Base-by-base conservation (phyloP, 2,113 vertebrate genomes). In the Hippopotamus amphibius region DNA sequence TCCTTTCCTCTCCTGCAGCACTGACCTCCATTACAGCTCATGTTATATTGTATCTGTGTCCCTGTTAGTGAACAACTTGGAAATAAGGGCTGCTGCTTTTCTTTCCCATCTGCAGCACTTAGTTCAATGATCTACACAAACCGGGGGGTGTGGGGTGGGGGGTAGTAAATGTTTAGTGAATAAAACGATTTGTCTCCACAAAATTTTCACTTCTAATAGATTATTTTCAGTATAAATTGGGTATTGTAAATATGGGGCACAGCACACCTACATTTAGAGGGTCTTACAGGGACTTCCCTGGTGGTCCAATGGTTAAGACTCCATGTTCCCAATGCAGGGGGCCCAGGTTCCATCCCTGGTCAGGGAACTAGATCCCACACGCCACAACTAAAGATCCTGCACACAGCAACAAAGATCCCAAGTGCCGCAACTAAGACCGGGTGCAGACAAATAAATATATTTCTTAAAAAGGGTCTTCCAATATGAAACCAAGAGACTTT, bases 151-250 rank as follows among this genome's bases (percentile, higher is more conserved):
- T 22, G 15, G 17, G 15, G 9, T 37, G 4, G 68, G 22, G 48
- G 5, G 21, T 37, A 66, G 17, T 65, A 74, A n/a, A 72, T 68
- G 17, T 46, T 76, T 26, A 72, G 28, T 76, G 61, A 82, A 79
- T 69, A 41, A 91, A 83, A 92, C 2, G 63, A 57, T 71, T 72
- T 72, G 48, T 61, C 26, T 55, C 28, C 53, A 80, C 24, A 93
- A n/a, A n/a, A 57, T 21, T 55, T 92, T 69, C 26, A 65, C 16
- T 33, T 28, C 26, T 63, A 19, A 46, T 80, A 84, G 90, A 17
- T 80, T 43, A 26, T 66, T 82, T 97, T 77, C 63, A 37, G n/a
- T 79, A 55, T 46, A 88, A 79, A 43, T 28, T 93, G 43, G 79
- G 7, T 72, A 28, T 41, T n/a, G 76, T 68, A 43, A 43, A 81